Evolutionary conservation across 64 coral and sea anemone genomes (phyloP), one percentile per base, ranked within the genome.

Genomic region (Montipora foliosa): DNA sequence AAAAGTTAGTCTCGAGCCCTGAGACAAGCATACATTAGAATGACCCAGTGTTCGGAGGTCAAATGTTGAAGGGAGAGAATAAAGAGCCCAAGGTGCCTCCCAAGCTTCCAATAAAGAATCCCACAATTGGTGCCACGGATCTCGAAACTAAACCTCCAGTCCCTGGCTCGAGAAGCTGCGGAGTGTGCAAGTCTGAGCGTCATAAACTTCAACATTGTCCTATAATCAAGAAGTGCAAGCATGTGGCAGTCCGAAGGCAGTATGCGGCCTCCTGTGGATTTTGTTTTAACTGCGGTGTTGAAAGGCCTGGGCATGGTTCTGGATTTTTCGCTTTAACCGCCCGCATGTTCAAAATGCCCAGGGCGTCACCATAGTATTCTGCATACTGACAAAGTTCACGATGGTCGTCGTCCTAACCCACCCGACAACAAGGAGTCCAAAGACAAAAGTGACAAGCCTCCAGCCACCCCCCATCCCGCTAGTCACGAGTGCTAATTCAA

Each of bases 191-290:
- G 22, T 81, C 58, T 74, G 55, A 37, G 13, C 71, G 47, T 20
- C 95, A 96, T 59, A 89, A 89, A 69, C 62, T 96, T 24, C 83
- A 96, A 71, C 22, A 90, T 55, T 92, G 90, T 20, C 83, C 90
- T 22, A 73, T 74, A 10, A 93, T 96, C 75, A 81, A 91, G 17
- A 52, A 95, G 21, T 95, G 76, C 75, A 47, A 95, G 10, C 61
- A 76, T 19, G 87, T 90, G 2, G 87, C 78, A 73, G 87, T 95
- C 6, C 44, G 89, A 67, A 14, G 78, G 61, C 94, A 95, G 57
- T 95, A 91, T 87, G 82, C 82, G 7, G 49, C 69, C 5, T 49
- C 64, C 67, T 95, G 87, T 87, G 37, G 68, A 51, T 95, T 80
- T 49, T 95, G 94, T 47, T 91, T 91, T 13, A 77, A 88, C 81